A percentile compares a stretch with the other conserved stretches of the same genome.
These are phyloP conservation scores for Ceyx margarethae DNA, from an alignment of 2,113 vertebrate genomes.

Conservation along the genomic window DNA sequence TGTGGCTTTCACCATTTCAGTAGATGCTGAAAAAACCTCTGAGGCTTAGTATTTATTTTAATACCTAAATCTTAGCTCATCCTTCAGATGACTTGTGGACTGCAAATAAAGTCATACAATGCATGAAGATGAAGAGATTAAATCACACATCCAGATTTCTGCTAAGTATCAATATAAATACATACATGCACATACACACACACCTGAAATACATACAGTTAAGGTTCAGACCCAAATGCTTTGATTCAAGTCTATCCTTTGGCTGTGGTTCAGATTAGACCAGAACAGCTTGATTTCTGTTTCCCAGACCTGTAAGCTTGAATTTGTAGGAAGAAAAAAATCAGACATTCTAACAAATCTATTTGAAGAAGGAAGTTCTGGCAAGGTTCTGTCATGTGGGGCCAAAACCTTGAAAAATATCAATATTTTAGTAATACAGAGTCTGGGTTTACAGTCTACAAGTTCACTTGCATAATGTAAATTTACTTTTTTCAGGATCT, in stretches of 20 bases:
- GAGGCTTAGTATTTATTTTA: constrained; percentile 59
- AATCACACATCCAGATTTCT: not conserved
- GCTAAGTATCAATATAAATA: constrained; percentile 44
- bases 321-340: not conserved
- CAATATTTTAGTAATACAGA: not conserved
- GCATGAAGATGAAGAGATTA: not conserved
- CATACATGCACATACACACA: not conserved
- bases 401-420: not conserved
- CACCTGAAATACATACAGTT: not conserved
- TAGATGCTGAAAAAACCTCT: constrained; percentile 1
- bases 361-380: not conserved
- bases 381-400: not conserved
- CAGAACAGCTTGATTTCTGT: not conserved
- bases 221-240: not conserved
- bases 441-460: not conserved
- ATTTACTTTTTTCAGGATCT: not conserved
- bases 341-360: not conserved
- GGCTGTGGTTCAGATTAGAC: not conserved
- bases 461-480: not conserved
- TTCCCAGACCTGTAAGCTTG: not conserved
- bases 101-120: constrained; percentile 21
- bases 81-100: constrained; percentile 26
- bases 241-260: not conserved
- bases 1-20: not conserved
- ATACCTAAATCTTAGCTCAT: constrained; percentile 52